A percentile compares a stretch with the other conserved stretches of the same genome.
These are phyloP conservation scores for Acanthaster planci DNA, from an alignment of 35 echinoderm and acorn worm genomes.

Conservation along the genomic window DNA sequence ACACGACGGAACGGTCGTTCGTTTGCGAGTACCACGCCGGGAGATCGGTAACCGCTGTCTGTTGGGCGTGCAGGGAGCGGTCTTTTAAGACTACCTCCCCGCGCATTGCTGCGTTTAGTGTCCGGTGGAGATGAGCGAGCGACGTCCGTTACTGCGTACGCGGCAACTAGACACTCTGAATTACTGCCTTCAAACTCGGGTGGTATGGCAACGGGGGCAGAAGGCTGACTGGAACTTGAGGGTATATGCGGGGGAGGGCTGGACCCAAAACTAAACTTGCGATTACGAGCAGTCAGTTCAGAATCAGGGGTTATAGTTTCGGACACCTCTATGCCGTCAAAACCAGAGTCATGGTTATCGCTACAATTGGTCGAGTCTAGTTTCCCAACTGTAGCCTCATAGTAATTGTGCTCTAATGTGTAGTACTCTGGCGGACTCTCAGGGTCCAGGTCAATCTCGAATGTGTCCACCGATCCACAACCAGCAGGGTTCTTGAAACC, in stretches of 20 bases:
- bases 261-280: conserved; percentile 15
- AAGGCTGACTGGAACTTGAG: neutral
- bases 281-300: conserved; percentile 13
- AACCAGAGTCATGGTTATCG: neutral
- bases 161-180: neutral
- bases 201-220: neutral
- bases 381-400: neutral
- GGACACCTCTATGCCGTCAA: conserved; percentile 5
- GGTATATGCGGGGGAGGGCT: neutral
- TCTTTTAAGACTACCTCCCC: neutral
- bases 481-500: conserved; percentile 13
- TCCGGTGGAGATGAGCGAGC: neutral
- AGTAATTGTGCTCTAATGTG: conserved; percentile 2
- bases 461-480: neutral
- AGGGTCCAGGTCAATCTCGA: neutral
- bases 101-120: neutral
- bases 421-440: conserved; percentile 6
- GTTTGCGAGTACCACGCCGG: neutral
- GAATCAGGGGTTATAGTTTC: conserved; percentile 8
- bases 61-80: neutral
- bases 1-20: conserved; percentile 4
- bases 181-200: neutral
- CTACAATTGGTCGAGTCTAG: neutral
- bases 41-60: neutral
- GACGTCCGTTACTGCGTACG: conserved; percentile 6